phyloP scores from a whole-genome alignment of 2,888 invertebrate genomes.

The Sarcophaga variegata region DNA sequence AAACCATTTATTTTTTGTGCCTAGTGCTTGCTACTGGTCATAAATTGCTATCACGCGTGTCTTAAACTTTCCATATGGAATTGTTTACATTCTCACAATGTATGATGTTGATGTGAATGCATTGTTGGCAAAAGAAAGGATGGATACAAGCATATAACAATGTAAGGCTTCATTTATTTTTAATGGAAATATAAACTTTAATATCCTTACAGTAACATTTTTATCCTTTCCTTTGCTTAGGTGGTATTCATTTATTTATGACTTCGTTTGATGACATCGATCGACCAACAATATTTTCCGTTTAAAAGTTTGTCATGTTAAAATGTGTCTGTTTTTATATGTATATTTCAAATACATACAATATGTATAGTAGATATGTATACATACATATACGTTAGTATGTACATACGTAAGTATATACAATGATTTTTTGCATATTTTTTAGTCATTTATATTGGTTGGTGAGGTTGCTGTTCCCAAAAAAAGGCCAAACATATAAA shows the following conservation, averaged over 20 bases:
- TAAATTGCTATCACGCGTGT: not conserved
- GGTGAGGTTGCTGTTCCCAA: constrained; percentile 2
- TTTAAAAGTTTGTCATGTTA: constrained; percentile 47
- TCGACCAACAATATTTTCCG: constrained; percentile 35
- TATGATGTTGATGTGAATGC: not conserved
- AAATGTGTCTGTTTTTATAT: constrained; percentile 49
- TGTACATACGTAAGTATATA: too few relatives aligned
- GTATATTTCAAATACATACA: not conserved
- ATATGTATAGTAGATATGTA: not conserved
- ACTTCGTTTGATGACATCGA: constrained; percentile 28
- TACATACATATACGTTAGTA: not conserved
- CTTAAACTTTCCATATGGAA: not conserved
- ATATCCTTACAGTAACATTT: not conserved
- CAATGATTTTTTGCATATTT: not conserved
- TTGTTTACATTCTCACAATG: not conserved
- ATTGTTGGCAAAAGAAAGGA: not conserved
- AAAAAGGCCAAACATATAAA: not conserved
- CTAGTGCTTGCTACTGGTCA: not conserved
- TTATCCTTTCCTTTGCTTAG: constrained; percentile 7
- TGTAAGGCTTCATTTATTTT: constrained; percentile 46
- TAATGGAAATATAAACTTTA: constrained; percentile 45
- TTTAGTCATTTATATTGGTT: constrained; percentile 11
- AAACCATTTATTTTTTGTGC: not conserved
- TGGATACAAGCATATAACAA: not conserved
- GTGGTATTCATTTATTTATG: constrained; percentile 45